phyloP scores from a whole-genome alignment of 1,140 invertebrate genomes.

The Philaenus spumarius region DNA sequence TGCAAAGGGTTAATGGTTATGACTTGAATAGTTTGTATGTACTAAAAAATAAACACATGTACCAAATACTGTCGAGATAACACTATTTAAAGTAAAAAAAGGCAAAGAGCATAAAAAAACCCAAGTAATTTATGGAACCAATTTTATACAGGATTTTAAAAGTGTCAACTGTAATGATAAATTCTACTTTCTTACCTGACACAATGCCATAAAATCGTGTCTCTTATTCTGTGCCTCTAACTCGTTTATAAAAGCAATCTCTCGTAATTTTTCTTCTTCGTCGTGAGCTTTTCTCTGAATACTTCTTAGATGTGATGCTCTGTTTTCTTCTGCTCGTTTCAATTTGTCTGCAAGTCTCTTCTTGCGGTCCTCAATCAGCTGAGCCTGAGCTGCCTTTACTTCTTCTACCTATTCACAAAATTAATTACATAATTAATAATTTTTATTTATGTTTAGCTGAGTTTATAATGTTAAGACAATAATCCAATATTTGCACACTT shows the following conservation, averaged over 20 bases:
- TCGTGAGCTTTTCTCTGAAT: constrained; percentile 94
- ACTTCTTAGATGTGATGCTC: constrained; percentile 68
- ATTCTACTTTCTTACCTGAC: constrained; percentile 51
- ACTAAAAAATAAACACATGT: too few species aligned
- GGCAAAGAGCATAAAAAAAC: too few species aligned
- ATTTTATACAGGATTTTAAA: too few species aligned
- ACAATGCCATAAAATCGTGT: constrained; percentile 78
- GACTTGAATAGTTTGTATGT: too few species aligned
- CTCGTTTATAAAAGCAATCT: constrained; percentile 97
- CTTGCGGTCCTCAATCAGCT: constrained; percentile 77
- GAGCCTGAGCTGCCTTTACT: constrained; percentile 79
- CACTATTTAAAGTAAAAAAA: too few species aligned
- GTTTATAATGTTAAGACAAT: not conserved
- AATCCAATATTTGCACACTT: not conserved
- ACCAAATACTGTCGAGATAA: too few species aligned
- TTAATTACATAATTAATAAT: not conserved
- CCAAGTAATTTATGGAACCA: too few species aligned
- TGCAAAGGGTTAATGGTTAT: too few species aligned
- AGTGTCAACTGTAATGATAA: too few species aligned
- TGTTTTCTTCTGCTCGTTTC: constrained; percentile 85
- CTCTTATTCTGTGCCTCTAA: constrained; percentile 91
- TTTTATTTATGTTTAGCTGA: not conserved
- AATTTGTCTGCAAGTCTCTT: constrained; percentile 79
- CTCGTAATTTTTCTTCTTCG: constrained; percentile 93
- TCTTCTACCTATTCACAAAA: constrained; percentile 59